Evolutionary conservation across 2,113 vertebrate genomes (phyloP), one percentile per base, ranked within the genome.

Genomic region (Brevimyrus niger): DNA sequence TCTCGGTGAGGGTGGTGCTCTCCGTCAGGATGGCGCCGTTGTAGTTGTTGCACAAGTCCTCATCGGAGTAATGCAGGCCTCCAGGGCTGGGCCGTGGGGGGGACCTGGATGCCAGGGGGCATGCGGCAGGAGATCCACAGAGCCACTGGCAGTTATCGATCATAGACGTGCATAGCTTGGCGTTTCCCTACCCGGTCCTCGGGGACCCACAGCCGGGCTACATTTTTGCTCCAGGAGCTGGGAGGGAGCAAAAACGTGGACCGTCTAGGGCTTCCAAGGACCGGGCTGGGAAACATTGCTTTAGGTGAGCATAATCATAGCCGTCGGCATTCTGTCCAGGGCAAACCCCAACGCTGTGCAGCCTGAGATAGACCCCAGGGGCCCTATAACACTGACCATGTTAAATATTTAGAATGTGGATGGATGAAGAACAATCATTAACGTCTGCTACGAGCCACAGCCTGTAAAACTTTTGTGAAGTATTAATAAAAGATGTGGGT

Each of bases 11-110:
- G 3, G 95, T 96, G 86, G 96, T 92, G 91, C 96, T 96, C 92
- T 99, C 98, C 0, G 96, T 97, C 88, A 98, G 96, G 90, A 96
- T 96, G 0, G 97, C 94, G 1, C 98, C 98, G 0, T 99, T 98
- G 92, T 98, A 99, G 93, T 97, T 98, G 95, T 95, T 97, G 89
- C 98, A 97, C 92, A 99, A 96, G 90, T 99, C 98, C 90, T 99
- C 98, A 0, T 99, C 98, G 0, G 98, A 99, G 94, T 99, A 99
- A 94, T 95, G 97, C 89, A 99, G 96, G 2, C 97, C 97, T 0
- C 98, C 98, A 0, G 98, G 98, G 93, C 98, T 99, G 7, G 98
- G 98, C 38, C 98, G 96, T 44, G 98, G 98, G 8, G 98, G 98
- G 90, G 98, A 99, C 93, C 98, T 99, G 88, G 85, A 23, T 89